Percentiles rank a stretch among this genome's conserved stretches.
Conservation (phyloP, 2,113 vertebrate genomes). For the Chaetodon trifascialis region DNA sequence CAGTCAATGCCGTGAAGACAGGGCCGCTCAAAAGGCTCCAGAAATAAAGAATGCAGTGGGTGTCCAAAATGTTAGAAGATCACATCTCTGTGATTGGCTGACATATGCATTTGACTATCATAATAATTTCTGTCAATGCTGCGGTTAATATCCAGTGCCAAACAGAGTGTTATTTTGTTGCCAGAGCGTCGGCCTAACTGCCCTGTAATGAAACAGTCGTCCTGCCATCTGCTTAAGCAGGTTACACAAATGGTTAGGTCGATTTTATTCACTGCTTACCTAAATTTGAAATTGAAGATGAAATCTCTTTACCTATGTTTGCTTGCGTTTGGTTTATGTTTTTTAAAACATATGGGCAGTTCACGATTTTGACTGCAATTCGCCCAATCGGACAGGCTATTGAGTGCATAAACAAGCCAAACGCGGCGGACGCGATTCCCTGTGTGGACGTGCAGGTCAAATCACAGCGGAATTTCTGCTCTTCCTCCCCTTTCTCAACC, state of each 20-base stretch:
- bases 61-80: no score
- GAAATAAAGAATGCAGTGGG: not conserved
- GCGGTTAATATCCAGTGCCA: no score
- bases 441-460: conserved; percentile 52
- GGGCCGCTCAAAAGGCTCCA: not conserved
- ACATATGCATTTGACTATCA: no score
- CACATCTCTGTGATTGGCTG: no score
- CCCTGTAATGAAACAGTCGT: not conserved
- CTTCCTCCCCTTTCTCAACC: conserved; percentile 12
- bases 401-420: not conserved
- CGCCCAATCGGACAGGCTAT: not conserved
- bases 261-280: not conserved
- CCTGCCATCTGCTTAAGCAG: no score
- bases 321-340: not conserved
- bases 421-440: conserved; percentile 15
- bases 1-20: no score
- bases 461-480: conserved; percentile 49
- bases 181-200: no score
- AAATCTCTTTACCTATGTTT: not conserved
- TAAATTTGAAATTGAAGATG: not conserved
- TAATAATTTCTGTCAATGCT: no score
- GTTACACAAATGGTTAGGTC: no score
- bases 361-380: not conserved
- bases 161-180: no score
- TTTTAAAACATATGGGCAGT: no score